Evolutionary conservation across 2,888 invertebrate genomes (phyloP), one percentile per base, ranked within the genome.

Genomic region (Ommatoiulus sabulosus): DNA sequence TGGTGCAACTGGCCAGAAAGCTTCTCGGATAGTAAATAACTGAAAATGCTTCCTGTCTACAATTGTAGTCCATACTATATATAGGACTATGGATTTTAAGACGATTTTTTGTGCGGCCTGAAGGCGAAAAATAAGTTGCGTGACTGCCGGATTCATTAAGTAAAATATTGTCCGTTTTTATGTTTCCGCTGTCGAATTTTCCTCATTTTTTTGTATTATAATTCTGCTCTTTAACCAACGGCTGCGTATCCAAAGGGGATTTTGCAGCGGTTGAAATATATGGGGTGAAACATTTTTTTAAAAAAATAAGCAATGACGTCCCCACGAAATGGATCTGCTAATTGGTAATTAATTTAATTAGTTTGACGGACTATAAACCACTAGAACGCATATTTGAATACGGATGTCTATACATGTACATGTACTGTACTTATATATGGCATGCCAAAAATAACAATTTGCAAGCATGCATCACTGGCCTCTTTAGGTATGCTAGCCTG

Each of bases 261-360:
- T 80, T 80, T 43, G 15, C 10, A 12, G 80, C 24, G 80, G 80
- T 35, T 35, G 35, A 35, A 72, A 24, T 15, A 80, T 15, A 3
- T 24, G 35, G 80, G 80, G 12, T 80, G 12, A 12, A 52, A 12
- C 80, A 35, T 15, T 35, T 24, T 80, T 35, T 35, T 52, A 15
- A 2, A 35, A n/a, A 35, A 43, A 35, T 35, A 15, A 35, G 35
- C 80, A 24, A 35, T 80, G 80, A 12, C 80, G 35, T 80, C 80
- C 80, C 80, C 35, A 10, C 52, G 4, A 48, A 12, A 80, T 10
- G 12, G 35, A 35, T 15, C 24, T 43, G 35, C 80, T 80, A 80
- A 80, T 80, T 80, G 80, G 35, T 80, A 10, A 80, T 80, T 80
- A 80, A 80, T 24, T 80, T 43, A 80, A 80, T 80, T 80, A 80